These are phyloP conservation scores for Philonicus albiceps DNA, from an alignment of 2,888 invertebrate species.

Conservation along the genomic window DNA sequence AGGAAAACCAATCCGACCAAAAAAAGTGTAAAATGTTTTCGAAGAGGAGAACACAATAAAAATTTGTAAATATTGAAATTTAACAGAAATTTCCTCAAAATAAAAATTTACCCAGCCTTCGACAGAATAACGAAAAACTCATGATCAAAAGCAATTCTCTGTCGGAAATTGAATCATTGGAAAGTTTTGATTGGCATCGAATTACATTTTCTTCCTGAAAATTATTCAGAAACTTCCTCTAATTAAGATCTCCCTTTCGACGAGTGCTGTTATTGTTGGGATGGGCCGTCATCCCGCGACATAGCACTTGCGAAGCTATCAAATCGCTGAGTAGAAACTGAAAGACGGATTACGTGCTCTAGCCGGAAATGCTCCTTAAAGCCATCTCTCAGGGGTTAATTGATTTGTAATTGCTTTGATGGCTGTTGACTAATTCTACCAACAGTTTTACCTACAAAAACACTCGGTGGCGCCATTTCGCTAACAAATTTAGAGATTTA, in stretches of 20 bases:
- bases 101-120: background rate
- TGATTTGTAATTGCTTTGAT: constrained; percentile 22
- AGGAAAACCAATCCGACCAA: background rate
- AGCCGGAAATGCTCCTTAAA: background rate
- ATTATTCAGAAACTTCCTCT: background rate
- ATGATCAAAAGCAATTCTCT: background rate
- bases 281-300: background rate
- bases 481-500: background rate
- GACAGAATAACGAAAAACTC: background rate
- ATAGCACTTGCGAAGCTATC: background rate
- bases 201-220: background rate
- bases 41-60: background rate
- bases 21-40: background rate
- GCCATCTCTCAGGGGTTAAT: background rate
- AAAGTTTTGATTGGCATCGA: background rate
- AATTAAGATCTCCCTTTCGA: background rate
- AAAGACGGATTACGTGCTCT: background rate
- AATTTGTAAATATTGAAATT: background rate
- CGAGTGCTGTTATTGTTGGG: background rate
- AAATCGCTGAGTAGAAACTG: background rate
- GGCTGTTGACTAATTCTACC: background rate
- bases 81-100: background rate
- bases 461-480: background rate
- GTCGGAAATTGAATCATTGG: background rate
- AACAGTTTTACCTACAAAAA: background rate